phyloP scores from a whole-genome alignment of 2,797 vertebrate genomes.

The Jordanella pulchra region DNA sequence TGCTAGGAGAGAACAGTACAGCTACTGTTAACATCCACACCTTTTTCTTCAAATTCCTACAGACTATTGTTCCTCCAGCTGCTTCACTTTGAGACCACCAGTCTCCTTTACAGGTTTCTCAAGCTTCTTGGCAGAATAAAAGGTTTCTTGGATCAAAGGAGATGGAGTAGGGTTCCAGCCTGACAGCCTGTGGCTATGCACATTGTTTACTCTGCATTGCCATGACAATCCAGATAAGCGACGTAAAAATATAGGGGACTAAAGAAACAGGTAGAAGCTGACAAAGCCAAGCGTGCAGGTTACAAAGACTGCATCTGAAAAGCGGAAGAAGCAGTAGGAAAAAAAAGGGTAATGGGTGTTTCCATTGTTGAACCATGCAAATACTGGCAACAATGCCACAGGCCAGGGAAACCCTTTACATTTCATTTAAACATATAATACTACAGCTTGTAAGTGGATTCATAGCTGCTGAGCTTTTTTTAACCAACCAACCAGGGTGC shows the following conservation, averaged over 20 bases:
- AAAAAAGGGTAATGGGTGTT: constrained; percentile 69
- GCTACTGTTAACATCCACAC: background rate
- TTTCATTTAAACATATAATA: background rate
- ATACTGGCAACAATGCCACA: constrained; percentile 54
- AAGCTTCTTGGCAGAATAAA: constrained; percentile 70
- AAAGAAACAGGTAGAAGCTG: constrained; percentile 59
- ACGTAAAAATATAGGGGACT: constrained; percentile 71
- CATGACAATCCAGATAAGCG: constrained; percentile 78
- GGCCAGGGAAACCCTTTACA: constrained; percentile 13
- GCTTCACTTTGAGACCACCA: constrained; percentile 27
- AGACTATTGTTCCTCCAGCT: constrained; percentile 16
- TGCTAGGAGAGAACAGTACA: background rate
- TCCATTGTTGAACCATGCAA: constrained; percentile 67
- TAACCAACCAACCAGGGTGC: too few relatives aligned
- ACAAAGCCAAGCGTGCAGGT: constrained; percentile 66
- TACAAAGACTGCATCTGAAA: constrained; percentile 66
- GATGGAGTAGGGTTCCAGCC: constrained; percentile 45
- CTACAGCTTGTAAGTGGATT: too few relatives aligned
- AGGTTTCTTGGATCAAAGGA: constrained; percentile 73
- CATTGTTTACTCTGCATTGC: constrained; percentile 76
- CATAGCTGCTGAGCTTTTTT: background rate
- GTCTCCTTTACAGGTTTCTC: constrained; percentile 39
- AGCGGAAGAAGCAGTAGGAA: constrained; percentile 53
- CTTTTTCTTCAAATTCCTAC: constrained; percentile 22
- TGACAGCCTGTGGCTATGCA: constrained; percentile 56